These are phyloP conservation scores for Chaetorhynchus papuensis DNA, from an alignment of 2,113 vertebrate species.

Conservation along the genomic window DNA sequence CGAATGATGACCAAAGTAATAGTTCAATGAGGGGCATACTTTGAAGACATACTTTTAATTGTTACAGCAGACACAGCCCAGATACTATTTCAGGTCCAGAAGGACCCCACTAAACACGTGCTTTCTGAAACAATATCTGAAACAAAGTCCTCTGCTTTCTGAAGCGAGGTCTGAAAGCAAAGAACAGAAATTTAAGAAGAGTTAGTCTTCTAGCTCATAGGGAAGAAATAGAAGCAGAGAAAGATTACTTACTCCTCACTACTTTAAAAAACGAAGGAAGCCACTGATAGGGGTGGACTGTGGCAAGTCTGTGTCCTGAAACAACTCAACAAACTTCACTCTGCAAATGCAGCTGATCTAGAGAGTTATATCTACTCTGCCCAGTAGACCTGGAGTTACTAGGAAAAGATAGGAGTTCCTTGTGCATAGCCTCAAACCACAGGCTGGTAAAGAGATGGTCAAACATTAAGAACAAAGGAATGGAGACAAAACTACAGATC, in stretches of 20 bases:
- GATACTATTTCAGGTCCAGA: neutral
- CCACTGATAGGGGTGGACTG: neutral
- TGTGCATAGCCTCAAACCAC: neutral
- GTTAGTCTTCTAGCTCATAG: neutral
- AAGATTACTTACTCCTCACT: neutral
- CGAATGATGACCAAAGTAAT: neutral
- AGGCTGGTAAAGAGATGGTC: neutral
- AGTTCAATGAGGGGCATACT: rapidly evolving
- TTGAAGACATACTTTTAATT: neutral
- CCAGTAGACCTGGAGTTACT: neutral
- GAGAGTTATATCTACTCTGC: neutral
- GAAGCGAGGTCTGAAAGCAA: neutral
- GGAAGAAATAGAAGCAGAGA: neutral
- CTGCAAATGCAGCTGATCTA: neutral
- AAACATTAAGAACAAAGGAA: neutral
- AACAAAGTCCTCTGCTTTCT: neutral
- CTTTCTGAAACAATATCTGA: neutral
- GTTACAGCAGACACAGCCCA: neutral
- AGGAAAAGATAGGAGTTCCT: neutral
- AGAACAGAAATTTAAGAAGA: neutral
- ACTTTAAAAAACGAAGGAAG: neutral
- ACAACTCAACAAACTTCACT: neutral
- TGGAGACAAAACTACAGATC: neutral
- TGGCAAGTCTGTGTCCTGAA: rapidly evolving
- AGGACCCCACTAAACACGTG: neutral